Evolutionary conservation across 2,888 invertebrate species (phyloP).

Genomic region (Chironomus riparius): DNA sequence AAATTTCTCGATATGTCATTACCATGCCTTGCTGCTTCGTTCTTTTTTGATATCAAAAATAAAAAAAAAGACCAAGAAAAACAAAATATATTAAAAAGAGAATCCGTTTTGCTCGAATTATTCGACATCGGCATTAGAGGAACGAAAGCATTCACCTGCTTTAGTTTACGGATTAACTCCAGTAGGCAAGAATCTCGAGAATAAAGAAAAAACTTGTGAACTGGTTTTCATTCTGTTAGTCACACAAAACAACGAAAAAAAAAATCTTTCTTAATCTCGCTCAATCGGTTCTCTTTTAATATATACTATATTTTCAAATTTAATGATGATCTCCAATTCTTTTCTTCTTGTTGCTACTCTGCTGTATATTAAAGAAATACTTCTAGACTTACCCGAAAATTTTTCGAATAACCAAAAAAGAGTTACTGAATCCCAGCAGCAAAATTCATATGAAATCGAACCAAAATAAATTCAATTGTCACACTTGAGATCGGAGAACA

Average conservation of each 20-base stretch:
- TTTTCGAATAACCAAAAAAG: neutral
- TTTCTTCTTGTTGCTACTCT: no score
- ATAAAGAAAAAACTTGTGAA: neutral
- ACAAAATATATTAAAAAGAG: no score
- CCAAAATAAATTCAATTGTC: conserved; percentile 23
- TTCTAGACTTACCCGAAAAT: neutral
- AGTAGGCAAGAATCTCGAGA: neutral
- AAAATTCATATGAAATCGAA: neutral
- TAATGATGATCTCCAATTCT: conserved; percentile 14
- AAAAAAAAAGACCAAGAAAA: no score
- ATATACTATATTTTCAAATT: neutral
- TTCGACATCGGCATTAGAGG: neutral
- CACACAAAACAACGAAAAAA: neutral
- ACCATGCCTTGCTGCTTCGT: no score
- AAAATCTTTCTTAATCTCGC: neutral
- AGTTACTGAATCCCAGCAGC: neutral
- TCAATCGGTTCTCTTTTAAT: neutral
- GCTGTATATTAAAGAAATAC: no score
- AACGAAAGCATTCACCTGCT: neutral
- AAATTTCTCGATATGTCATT: no score
- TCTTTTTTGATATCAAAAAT: no score
- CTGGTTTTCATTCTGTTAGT: neutral
- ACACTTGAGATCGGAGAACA: conserved; percentile 17
- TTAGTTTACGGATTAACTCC: neutral
- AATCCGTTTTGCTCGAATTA: neutral